These are phyloP conservation scores for Holothuria glaberrima DNA, from an alignment of 35 echinoderm and acorn worm species.

Conservation along the genomic window DNA sequence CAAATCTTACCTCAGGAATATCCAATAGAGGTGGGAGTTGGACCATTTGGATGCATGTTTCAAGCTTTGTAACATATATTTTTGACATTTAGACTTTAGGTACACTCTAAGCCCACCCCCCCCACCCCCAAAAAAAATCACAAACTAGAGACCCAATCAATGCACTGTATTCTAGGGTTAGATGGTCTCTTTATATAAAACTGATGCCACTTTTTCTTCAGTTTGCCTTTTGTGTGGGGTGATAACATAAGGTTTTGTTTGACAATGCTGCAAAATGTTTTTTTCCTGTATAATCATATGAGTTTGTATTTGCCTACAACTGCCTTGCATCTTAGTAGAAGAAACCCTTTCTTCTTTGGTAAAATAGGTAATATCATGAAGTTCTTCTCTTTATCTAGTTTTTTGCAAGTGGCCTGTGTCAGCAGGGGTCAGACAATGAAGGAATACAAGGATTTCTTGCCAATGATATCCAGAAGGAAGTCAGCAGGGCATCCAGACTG, in stretches of 20 bases:
- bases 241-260: not conserved
- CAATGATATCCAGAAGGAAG: conserved; percentile 37
- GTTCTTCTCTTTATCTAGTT: not conserved
- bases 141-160: too few species aligned
- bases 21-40: too few species aligned
- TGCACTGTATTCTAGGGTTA: too few species aligned
- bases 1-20: too few species aligned
- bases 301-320: not conserved
- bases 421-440: conserved; percentile 10
- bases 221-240: too few species aligned
- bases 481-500: conserved; percentile 27
- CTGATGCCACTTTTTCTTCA: not conserved
- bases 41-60: too few species aligned
- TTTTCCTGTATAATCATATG: too few species aligned
- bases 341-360: not conserved
- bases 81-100: too few species aligned
- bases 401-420: conserved; percentile 52
- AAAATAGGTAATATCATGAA: too few species aligned
- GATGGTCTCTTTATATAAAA: not conserved
- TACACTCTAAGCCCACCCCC: too few species aligned
- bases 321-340: not conserved
- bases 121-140: too few species aligned
- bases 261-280: not conserved
- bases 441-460: conserved; percentile 43
- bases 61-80: too few species aligned